Evolutionary conservation across 30 jellyfish, hydroid and myxozoan species (phyloP).

Genomic region (Aurelia aurita complex sp. Pacific): DNA sequence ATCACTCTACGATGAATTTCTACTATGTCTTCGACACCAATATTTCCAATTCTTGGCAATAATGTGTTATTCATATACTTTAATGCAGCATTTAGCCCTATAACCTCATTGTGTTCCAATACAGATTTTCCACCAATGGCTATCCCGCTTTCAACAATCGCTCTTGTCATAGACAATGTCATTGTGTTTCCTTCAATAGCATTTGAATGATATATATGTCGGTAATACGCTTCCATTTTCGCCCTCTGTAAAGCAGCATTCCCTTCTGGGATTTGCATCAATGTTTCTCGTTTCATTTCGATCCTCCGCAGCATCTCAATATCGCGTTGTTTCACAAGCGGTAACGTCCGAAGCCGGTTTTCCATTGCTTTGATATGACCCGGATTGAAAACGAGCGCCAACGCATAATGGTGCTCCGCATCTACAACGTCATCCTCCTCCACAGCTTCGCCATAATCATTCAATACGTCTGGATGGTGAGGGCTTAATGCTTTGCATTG

Average conservation of each 20-base stretch:
- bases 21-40: conserved; percentile 79
- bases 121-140: conserved; percentile 98
- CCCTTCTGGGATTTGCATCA: conserved; percentile 95
- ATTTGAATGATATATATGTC: conserved; percentile 89
- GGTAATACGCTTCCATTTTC: conserved; percentile 87
- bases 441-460: conserved; percentile 88
- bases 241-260: conserved; percentile 93
- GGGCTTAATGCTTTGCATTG: conserved; percentile 95
- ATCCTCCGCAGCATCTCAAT: conserved; percentile 84
- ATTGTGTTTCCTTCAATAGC: conserved; percentile 98
- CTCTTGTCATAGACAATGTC: conserved; percentile 98
- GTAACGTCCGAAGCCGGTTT: conserved; percentile 77
- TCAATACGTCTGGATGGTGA: conserved; percentile 90
- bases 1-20: conserved; percentile 91
- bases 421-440: conserved; percentile 84
- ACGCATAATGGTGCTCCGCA: conserved; percentile 97
- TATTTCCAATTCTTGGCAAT: conserved; percentile 68
- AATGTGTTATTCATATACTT: conserved; percentile 86
- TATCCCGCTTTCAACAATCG: conserved; percentile 93
- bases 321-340: conserved; percentile 85
- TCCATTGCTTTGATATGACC: conserved; percentile 80
- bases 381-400: conserved; percentile 86
- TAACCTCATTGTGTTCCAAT: conserved; percentile 93
- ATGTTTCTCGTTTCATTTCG: conserved; percentile 84
- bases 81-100: conserved; percentile 91